A percentile compares a stretch with the other conserved stretches of the same genome.
These are phyloP conservation scores for Penaeus vannamei DNA, from an alignment of 1,140 invertebrate genomes.

Conservation along the genomic window DNA sequence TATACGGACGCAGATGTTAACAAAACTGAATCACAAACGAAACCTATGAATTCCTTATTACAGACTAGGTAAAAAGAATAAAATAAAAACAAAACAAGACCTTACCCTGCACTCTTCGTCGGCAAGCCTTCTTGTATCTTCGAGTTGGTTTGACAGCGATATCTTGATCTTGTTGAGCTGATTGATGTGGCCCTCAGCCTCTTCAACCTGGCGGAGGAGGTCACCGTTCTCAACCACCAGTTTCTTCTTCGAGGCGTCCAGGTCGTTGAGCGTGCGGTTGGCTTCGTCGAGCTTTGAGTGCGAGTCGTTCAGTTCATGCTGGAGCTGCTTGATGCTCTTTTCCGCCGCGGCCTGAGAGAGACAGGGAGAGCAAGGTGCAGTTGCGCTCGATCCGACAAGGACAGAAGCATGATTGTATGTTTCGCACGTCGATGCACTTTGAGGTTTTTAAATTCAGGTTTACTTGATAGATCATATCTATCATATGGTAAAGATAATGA, in stretches of 20 bases:
- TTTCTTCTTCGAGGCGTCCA: conserved; percentile 58
- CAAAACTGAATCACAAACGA: no score
- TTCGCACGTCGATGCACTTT: no score
- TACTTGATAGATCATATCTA: no score
- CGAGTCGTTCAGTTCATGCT: conserved; percentile 75
- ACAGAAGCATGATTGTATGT: no score
- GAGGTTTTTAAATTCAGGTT: no score
- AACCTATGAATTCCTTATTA: no score
- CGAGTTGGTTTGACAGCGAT: conserved; percentile 56
- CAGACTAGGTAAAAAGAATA: neutral
- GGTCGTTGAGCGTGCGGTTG: conserved; percentile 52
- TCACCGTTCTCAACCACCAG: conserved; percentile 52
- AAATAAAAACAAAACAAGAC: conserved; percentile 49
- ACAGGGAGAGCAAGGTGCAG: neutral
- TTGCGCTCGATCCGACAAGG: no score
- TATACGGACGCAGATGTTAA: no score
- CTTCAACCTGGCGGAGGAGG: conserved; percentile 75
- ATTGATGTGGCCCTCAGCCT: conserved; percentile 76
- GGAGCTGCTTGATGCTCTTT: conserved; percentile 74
- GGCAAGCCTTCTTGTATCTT: conserved; percentile 69
- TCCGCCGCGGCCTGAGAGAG: conserved; percentile 73
- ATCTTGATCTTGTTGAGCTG: conserved; percentile 74
- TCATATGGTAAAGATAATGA: no score
- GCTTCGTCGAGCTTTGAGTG: conserved; percentile 73
- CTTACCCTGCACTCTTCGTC: conserved; percentile 75